Conservation (phyloP, 2,113 vertebrate species). For the Eulemur macaco region DNA sequence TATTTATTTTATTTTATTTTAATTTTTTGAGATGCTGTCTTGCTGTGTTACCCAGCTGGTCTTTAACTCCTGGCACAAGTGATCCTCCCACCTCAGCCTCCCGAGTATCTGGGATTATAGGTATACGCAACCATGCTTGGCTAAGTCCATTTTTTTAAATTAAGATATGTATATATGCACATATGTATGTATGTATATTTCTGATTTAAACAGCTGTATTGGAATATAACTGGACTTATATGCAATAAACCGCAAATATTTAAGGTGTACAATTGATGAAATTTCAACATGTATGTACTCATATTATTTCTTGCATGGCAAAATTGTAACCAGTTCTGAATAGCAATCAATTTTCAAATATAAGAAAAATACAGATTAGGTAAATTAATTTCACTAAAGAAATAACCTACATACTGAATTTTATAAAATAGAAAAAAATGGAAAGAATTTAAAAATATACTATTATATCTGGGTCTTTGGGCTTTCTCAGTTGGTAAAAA, state of each 20-base stretch:
- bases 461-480: not conserved
- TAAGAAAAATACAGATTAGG: not conserved
- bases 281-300: not conserved
- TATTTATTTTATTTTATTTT: not conserved
- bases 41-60: not conserved
- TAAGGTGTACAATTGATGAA: not conserved
- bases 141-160: not conserved
- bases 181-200: not conserved
- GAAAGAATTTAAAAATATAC: not conserved
- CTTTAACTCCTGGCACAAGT: not conserved
- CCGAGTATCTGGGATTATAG: too few relatives aligned
- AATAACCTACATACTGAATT: not conserved
- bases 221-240: conserved; percentile 1
- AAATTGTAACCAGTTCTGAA: not conserved
- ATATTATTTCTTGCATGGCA: not conserved
- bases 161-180: not conserved
- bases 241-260: not conserved
- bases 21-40: not conserved
- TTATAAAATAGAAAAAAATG: not conserved
- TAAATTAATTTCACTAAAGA: conserved; percentile 26
- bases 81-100: not conserved
- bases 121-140: too few relatives aligned
- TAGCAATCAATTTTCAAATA: not conserved
- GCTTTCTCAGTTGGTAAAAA: not conserved
- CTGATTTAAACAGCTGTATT: not conserved